phyloP scores from a whole-genome alignment of 1,140 invertebrate species.

The Drosophila nebulosa region DNA sequence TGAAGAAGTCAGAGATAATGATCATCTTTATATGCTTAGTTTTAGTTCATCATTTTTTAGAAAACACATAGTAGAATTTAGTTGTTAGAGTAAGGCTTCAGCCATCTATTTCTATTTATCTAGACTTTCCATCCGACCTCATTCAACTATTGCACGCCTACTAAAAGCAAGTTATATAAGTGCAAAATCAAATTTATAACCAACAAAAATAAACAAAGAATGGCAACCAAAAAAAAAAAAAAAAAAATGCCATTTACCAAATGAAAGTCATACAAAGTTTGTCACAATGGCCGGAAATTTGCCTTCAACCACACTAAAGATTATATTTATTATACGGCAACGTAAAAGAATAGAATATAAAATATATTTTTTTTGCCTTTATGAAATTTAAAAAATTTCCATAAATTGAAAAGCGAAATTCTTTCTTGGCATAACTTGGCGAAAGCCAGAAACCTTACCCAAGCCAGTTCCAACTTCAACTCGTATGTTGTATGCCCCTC shows the following conservation, averaged over 20 bases:
- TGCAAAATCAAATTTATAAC: background rate
- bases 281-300: slow-evolving; percentile 8
- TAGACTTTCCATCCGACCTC: too few relatives aligned
- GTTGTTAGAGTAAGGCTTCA: too few relatives aligned
- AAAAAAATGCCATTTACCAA: slow-evolving; percentile 30
- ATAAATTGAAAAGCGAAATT: slow-evolving; percentile 12
- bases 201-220: background rate
- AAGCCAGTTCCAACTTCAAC: slow-evolving; percentile 1
- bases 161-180: background rate
- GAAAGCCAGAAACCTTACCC: background rate
- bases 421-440: slow-evolving; percentile 3
- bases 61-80: too few relatives aligned
- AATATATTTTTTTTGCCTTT: background rate
- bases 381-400: slow-evolving; percentile 7
- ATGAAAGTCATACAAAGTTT: slow-evolving; percentile 32
- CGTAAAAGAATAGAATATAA: slow-evolving; percentile 13
- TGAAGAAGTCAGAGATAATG: too few relatives aligned
- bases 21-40: too few relatives aligned
- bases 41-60: too few relatives aligned
- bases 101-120: too few relatives aligned
- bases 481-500: background rate
- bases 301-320: slow-evolving; percentile 2
- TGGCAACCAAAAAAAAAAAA: background rate
- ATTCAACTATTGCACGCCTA: background rate
- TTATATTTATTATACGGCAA: background rate